A percentile compares a stretch with the other conserved stretches of the same genome.
These are phyloP conservation scores for Andrena praecox DNA, from an alignment of 2,888 invertebrate genomes.

Conservation along the genomic window DNA sequence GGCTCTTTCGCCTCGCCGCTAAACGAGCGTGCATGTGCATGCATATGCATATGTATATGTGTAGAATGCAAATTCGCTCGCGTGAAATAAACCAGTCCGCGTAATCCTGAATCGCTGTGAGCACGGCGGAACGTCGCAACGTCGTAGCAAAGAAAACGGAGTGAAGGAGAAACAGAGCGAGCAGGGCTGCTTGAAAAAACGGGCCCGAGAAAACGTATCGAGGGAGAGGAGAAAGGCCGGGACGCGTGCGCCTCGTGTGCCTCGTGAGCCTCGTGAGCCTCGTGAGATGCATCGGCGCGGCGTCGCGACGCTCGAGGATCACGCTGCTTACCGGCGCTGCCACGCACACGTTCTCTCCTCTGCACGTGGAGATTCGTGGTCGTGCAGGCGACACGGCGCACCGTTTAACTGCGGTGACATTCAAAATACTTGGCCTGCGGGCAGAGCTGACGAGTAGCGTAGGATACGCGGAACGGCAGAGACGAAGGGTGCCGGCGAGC, in stretches of 20 bases:
- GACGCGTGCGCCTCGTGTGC: background rate
- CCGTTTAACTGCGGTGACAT: slow-evolving; percentile 71
- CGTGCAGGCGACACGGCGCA: slow-evolving; percentile 19
- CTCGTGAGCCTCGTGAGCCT: too few species aligned
- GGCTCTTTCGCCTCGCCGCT: background rate
- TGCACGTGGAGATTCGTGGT: background rate
- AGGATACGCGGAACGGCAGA: slow-evolving; percentile 9
- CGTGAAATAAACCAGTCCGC: slow-evolving; percentile 10
- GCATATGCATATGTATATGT: background rate
- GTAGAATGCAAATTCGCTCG: slow-evolving; percentile 18
- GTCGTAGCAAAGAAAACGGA: background rate
- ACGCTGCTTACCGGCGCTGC: background rate
- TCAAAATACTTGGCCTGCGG: slow-evolving; percentile 66
- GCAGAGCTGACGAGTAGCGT: slow-evolving; percentile 18
- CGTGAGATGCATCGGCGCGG: background rate
- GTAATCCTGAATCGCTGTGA: slow-evolving; percentile 20
- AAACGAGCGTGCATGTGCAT: slow-evolving; percentile 6
- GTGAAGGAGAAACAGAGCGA: slow-evolving; percentile 13
- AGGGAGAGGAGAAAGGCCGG: slow-evolving; percentile 17
- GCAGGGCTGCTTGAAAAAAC: slow-evolving; percentile 2
- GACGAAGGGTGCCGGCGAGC: slow-evolving; percentile 29
- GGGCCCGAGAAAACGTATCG: slow-evolving; percentile 6
- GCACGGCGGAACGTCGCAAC: slow-evolving; percentile 14
- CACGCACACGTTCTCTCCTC: background rate
- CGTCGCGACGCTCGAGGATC: slow-evolving; percentile 6